Conservation (phyloP, 1,140 invertebrate species). For the Ostrea edulis region DNA sequence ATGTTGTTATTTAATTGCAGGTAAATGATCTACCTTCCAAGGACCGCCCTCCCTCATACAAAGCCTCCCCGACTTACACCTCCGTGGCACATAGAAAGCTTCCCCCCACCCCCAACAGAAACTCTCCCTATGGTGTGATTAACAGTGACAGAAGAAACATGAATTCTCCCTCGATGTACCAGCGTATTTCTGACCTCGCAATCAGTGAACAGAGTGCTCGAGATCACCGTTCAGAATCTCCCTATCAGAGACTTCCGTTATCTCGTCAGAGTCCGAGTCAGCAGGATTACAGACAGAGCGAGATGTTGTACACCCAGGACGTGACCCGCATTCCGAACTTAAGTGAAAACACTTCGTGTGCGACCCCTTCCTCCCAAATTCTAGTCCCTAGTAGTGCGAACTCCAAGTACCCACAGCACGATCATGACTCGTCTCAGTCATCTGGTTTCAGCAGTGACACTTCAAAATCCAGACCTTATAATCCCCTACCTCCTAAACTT, state of each 20-base stretch:
- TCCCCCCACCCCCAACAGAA: constrained; percentile 61
- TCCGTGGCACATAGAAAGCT: constrained; percentile 59
- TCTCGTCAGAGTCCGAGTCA: constrained; percentile 34
- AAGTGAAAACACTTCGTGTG: background rate
- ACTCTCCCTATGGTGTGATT: constrained; percentile 61
- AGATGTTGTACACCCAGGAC: constrained; percentile 2
- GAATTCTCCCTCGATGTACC: constrained; percentile 59
- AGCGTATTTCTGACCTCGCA: constrained; percentile 52
- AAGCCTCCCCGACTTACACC: constrained; percentile 69
- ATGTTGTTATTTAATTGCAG: background rate
- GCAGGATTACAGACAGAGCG: background rate
- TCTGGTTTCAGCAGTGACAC: constrained; percentile 18
- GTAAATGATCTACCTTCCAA: background rate
- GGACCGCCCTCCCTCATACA: constrained; percentile 63
- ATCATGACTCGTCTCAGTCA: constrained; percentile 15
- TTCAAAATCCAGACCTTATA: constrained; percentile 12
- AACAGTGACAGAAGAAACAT: constrained; percentile 58
- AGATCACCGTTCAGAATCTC: constrained; percentile 18
- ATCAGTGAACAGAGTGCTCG: constrained; percentile 35
- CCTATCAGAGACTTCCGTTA: constrained; percentile 13
- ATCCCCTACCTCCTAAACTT: background rate
- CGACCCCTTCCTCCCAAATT: background rate
- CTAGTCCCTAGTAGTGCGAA: constrained; percentile 36
- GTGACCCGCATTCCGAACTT: background rate
- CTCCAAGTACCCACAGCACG: background rate